These are phyloP conservation scores for Saiga tatarica DNA, from an alignment of 2,113 vertebrate species.

Conservation along the genomic window DNA sequence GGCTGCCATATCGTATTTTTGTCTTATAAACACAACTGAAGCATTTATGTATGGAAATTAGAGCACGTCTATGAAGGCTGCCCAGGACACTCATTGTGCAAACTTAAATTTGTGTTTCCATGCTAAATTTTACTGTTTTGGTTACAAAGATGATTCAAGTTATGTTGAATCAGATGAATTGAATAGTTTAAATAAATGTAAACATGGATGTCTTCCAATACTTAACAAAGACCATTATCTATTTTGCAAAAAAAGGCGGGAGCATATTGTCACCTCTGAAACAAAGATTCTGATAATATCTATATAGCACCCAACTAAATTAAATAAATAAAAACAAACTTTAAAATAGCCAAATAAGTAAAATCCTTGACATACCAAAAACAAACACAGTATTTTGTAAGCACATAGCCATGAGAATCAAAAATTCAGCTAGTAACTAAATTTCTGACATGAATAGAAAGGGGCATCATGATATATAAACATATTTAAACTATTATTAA, in stretches of 20 bases:
- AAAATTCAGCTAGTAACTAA: neutral
- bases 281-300: neutral
- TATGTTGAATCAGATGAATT: neutral
- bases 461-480: neutral
- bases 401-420: neutral
- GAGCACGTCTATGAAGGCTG: neutral
- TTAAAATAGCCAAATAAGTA: neutral
- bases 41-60: neutral
- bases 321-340: neutral
- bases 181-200: neutral
- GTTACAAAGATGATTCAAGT: neutral
- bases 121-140: neutral
- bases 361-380: neutral
- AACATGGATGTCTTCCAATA: neutral
- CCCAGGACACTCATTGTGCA: neutral
- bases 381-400: neutral
- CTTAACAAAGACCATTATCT: neutral
- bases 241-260: neutral
- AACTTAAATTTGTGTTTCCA: neutral
- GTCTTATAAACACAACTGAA: neutral
- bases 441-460: conserved; percentile 6
- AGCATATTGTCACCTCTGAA: neutral
- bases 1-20: neutral
- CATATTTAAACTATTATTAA: neutral
- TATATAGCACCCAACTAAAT: neutral